A percentile compares a stretch with the other conserved stretches of the same genome.
Conservation (phyloP, 2,888 invertebrate genomes). For the Hydraecia micacea region DNA sequence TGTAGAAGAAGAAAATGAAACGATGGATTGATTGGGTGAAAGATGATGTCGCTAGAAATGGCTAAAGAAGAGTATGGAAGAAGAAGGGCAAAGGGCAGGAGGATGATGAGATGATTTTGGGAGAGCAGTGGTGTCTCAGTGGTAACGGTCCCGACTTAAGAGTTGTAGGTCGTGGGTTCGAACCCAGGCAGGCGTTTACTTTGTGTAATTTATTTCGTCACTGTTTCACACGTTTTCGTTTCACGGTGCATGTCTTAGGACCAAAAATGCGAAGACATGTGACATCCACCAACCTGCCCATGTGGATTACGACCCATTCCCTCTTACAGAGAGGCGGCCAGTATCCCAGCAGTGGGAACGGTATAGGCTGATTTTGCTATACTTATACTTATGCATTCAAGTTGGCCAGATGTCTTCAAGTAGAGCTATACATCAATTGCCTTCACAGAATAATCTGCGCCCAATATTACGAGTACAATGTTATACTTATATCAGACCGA, state of each 20-base stretch:
- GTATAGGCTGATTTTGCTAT: neutral
- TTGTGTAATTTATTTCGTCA: neutral
- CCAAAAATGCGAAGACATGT: neutral
- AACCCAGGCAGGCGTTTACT: too few species aligned
- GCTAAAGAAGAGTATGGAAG: too few species aligned
- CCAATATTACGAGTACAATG: too few species aligned
- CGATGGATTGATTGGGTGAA: neutral
- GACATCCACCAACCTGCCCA: neutral
- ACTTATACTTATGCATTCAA: too few species aligned
- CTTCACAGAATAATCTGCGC: neutral
- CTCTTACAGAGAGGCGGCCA: neutral
- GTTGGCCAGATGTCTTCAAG: too few species aligned
- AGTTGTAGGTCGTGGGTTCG: too few species aligned
- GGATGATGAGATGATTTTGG: too few species aligned
- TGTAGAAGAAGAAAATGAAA: neutral
- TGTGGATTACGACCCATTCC: neutral
- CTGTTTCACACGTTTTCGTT: too few species aligned
- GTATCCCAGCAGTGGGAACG: neutral
- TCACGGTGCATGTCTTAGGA: neutral
- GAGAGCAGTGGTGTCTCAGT: too few species aligned
- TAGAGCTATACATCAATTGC: too few species aligned
- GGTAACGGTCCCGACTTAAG: too few species aligned
- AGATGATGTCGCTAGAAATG: neutral
- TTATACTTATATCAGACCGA: too few species aligned
- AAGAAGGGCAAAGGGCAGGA: neutral